Evolutionary conservation across 1,140 invertebrate species (phyloP).

Genomic region (Oryctes rhinoceros): DNA sequence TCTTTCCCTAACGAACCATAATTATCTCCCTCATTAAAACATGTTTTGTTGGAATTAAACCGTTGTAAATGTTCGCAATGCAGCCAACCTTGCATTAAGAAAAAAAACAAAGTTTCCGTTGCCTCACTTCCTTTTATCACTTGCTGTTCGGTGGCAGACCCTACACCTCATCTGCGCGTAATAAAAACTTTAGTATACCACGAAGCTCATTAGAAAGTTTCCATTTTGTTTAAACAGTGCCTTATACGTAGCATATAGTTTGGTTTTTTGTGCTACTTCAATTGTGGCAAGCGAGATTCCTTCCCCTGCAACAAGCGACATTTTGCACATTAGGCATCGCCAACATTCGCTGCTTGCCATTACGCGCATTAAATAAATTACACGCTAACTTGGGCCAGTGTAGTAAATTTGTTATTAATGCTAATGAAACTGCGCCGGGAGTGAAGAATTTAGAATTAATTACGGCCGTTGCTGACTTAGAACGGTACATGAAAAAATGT

Average conservation of each 20-base stretch:
- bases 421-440: conserved; percentile 6
- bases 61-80: too few relatives aligned
- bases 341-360: background rate
- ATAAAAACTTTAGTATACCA: background rate
- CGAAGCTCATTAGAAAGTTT: background rate
- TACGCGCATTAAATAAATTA: conserved; percentile 8
- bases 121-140: too few relatives aligned
- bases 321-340: background rate
- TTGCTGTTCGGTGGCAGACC: too few relatives aligned
- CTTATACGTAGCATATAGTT: background rate
- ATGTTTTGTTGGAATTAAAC: too few relatives aligned
- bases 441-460: conserved; percentile 26
- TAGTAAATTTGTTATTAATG: conserved; percentile 29
- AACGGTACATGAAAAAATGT: conserved; percentile 29
- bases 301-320: background rate
- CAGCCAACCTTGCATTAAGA: too few relatives aligned
- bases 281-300: background rate
- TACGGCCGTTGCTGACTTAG: background rate
- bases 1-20: too few relatives aligned
- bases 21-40: too few relatives aligned
- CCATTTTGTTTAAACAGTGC: background rate
- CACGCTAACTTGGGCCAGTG: background rate
- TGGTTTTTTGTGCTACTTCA: background rate
- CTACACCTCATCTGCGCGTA: too few relatives aligned
- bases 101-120: too few relatives aligned